Base-by-base conservation (phyloP, 2,888 invertebrate species). In the Smittia sp. region DNA sequence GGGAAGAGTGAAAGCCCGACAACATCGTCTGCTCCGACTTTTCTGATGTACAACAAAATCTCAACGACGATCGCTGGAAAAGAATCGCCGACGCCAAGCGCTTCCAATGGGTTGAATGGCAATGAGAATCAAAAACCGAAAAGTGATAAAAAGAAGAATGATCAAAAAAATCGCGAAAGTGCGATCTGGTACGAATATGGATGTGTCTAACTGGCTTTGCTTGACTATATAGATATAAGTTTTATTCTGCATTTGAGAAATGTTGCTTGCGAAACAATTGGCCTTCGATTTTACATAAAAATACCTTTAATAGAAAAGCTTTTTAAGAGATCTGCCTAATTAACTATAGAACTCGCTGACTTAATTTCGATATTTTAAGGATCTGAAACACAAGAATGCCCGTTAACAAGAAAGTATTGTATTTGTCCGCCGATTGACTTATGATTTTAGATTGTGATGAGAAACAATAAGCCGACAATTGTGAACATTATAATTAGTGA, bases 171-270 rank as follows among this genome's bases (percentile, higher is more conserved):
- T 65, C 73, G 73, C 11, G 73, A 73, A 27, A 73, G 73, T 46
- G 73, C 73, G 25, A 52, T 73, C 20, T 73, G 73, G 96, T 96
- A 96, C 81, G 96, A 96, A 82, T 96, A 96, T 83, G 96, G 96
- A 78, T 96, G 96, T 84, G 95, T 96, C 74, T 93, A 83, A 46
- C 11, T 46, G 46, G 46, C 13, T 46, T n/a, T 46, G 46, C 15
- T 46, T n/a, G 46, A 46, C 39, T 39, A 15, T 15, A 11, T 46
- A 46, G 46, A 46, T 46, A 46, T 6, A 46, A 46, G 9, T n/a
- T 46, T 46, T 46, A 46, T 3, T 20, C 46, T 46, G 15, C 58
- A 58, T 18, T 24, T 25, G 4, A 27, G 22, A 63, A 63, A 27
- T 25, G 63, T 63, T 63, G 63, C 63, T 63, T 63, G 22, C 22